These are phyloP conservation scores for Champsocephalus esox DNA, from an alignment of 2,797 vertebrate species.

Conservation along the genomic window DNA sequence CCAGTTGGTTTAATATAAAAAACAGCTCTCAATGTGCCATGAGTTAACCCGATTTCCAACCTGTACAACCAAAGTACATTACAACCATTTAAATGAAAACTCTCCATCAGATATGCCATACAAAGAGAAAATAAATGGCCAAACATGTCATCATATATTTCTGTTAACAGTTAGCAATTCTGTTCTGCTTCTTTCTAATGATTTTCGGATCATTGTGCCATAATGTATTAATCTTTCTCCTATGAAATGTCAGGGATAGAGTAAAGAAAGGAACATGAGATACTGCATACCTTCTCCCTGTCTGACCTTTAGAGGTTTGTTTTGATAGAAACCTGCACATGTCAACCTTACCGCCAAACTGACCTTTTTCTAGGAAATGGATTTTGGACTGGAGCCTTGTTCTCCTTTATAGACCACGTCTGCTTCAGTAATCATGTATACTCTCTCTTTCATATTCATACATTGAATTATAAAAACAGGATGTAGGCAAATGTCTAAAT, in stretches of 20 bases:
- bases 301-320: slow-evolving; percentile 69
- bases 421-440: not conserved
- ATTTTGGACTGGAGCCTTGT: slow-evolving; percentile 26
- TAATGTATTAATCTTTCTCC: slow-evolving; percentile 46
- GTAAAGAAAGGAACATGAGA: slow-evolving; percentile 52
- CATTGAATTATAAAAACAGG: too few species aligned
- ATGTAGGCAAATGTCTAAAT: too few species aligned
- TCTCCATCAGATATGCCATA: not conserved
- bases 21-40: not conserved
- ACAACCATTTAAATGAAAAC: not conserved
- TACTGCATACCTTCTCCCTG: slow-evolving; percentile 41
- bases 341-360: slow-evolving; percentile 22
- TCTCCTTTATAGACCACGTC: slow-evolving; percentile 11
- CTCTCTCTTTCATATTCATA: too few species aligned
- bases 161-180: not conserved
- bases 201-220: slow-evolving; percentile 13
- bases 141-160: slow-evolving; percentile 15
- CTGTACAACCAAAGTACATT: slow-evolving; percentile 18
- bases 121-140: slow-evolving; percentile 15
- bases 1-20: not conserved
- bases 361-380: slow-evolving; percentile 19
- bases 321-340: slow-evolving; percentile 50
- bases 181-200: slow-evolving; percentile 12
- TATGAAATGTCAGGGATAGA: slow-evolving; percentile 55
- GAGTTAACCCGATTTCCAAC: slow-evolving; percentile 16